phyloP scores from a whole-genome alignment of 2,113 vertebrate genomes.

The Merops nubicus region DNA sequence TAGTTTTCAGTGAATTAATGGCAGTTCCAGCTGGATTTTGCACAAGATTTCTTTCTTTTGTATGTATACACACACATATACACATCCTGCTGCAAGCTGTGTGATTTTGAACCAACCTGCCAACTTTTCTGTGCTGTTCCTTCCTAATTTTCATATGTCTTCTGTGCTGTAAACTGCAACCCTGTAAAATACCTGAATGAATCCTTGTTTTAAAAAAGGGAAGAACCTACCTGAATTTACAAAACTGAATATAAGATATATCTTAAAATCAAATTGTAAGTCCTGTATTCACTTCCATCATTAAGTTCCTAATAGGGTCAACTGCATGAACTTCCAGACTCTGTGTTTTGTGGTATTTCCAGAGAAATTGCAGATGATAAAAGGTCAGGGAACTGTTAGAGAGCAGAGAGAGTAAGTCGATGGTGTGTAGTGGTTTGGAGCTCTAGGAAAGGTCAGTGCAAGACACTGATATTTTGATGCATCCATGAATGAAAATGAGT shows the following conservation, averaged over 20 bases:
- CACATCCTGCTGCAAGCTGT: neutral
- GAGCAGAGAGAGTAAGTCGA: neutral
- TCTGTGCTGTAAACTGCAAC: neutral
- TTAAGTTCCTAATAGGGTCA: neutral
- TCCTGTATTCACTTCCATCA: neutral
- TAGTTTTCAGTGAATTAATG: neutral
- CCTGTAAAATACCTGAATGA: neutral
- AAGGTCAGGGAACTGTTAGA: fast-evolving
- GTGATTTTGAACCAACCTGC: neutral
- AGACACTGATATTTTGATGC: neutral
- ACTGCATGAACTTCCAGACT: neutral
- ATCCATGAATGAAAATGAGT: neutral
- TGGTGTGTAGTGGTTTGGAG: neutral
- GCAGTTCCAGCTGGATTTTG: fast-evolving
- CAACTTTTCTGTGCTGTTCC: neutral
- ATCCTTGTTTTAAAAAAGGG: neutral
- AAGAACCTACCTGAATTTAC: neutral
- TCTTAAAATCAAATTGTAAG: neutral
- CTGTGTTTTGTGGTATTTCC: neutral
- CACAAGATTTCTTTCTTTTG: neutral
- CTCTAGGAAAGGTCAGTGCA: neutral
- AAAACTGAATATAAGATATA: neutral
- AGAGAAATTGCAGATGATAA: neutral
- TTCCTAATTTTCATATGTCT: too few species aligned
- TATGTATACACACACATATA: fast-evolving